A percentile compares a stretch with the other conserved stretches of the same genome.
Conservation (phyloP, 2,888 invertebrate genomes). For the Elmis aenea region DNA sequence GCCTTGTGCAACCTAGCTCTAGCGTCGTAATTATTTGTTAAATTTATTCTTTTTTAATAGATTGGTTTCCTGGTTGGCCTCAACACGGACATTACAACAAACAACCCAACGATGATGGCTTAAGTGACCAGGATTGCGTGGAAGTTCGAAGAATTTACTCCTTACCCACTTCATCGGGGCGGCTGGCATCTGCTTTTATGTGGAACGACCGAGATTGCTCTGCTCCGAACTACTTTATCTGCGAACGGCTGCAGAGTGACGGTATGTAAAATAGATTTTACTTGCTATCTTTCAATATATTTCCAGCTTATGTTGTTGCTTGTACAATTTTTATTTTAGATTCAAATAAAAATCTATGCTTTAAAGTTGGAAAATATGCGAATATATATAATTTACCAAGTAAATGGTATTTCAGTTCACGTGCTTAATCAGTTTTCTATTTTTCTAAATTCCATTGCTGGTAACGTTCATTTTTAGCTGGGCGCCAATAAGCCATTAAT, state of each 20-base stretch:
- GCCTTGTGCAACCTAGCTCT: too few relatives aligned
- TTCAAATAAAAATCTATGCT: too few relatives aligned
- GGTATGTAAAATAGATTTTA: too few relatives aligned
- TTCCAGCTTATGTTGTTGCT: slow-evolving; percentile 3
- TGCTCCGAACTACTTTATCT: slow-evolving; percentile 69
- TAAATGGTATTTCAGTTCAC: too few relatives aligned
- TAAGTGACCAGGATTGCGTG: slow-evolving; percentile 76
- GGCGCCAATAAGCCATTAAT: too few relatives aligned
- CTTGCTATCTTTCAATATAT: neutral
- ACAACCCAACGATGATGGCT: slow-evolving; percentile 79
- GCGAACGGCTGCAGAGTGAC: slow-evolving; percentile 63
- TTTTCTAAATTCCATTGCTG: too few relatives aligned
- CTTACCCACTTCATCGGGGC: slow-evolving; percentile 48
- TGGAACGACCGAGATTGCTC: slow-evolving; percentile 79
- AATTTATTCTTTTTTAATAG: slow-evolving; percentile 47
- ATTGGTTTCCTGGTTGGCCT: slow-evolving; percentile 81
- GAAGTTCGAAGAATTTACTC: slow-evolving; percentile 67
- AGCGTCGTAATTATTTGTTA: too few relatives aligned
- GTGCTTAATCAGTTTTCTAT: too few relatives aligned
- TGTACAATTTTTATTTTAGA: slow-evolving; percentile 6
- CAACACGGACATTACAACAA: slow-evolving; percentile 60
- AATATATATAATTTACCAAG: too few relatives aligned
- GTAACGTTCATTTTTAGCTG: too few relatives aligned
- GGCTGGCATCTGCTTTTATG: slow-evolving; percentile 58
- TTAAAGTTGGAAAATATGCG: too few relatives aligned